A percentile compares a stretch with the other conserved stretches of the same genome.
These are phyloP conservation scores for Butastur rufipennis DNA, from an alignment of 2,113 vertebrate genomes.

Conservation along the genomic window DNA sequence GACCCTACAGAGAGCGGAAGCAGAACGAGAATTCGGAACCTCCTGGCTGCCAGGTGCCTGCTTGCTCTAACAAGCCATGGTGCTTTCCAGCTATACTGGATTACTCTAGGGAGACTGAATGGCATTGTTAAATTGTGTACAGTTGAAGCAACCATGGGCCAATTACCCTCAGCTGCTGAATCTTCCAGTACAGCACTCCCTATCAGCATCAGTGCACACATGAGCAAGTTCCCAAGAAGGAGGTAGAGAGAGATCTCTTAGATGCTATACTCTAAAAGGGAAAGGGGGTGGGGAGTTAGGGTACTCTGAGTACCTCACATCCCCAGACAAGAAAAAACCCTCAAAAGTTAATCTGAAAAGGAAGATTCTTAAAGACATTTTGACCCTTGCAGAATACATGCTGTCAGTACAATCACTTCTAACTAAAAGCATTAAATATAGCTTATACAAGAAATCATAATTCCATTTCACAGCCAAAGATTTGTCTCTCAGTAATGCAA, in stretches of 20 bases:
- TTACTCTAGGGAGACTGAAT: background rate
- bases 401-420: background rate
- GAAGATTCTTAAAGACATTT: background rate
- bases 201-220: background rate
- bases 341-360: background rate
- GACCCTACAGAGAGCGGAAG: accelerated
- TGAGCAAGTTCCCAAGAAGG: background rate
- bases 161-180: background rate
- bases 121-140: background rate
- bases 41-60: background rate
- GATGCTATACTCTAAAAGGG: background rate
- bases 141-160: background rate
- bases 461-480: background rate
- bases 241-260: background rate
- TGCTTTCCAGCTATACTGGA: background rate
- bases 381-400: background rate
- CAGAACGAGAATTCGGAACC: background rate
- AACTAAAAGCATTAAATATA: background rate
- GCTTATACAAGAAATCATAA: background rate
- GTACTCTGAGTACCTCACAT: background rate
- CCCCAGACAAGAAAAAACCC: background rate
- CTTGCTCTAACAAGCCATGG: background rate
- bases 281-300: background rate
- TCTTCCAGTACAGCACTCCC: background rate
- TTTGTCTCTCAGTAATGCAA: background rate